phyloP scores from a whole-genome alignment of 2,797 vertebrate species.

The Enteromius radiatus region DNA sequence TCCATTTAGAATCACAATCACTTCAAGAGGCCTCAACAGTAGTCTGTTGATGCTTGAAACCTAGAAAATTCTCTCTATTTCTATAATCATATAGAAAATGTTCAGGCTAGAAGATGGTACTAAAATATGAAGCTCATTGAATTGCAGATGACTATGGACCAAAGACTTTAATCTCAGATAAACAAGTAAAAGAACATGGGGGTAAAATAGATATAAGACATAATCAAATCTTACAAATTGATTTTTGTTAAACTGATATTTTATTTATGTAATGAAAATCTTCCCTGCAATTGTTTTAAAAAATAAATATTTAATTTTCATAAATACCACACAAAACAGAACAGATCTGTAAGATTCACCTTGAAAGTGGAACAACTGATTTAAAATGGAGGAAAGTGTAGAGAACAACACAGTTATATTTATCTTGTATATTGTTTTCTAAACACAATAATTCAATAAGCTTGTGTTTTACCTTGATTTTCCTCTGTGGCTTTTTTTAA shows the following conservation, averaged over 20 bases:
- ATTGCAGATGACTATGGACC: neutral
- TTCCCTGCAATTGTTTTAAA: neutral
- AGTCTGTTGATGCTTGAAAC: neutral
- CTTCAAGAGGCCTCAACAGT: neutral
- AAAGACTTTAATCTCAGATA: neutral
- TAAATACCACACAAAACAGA: neutral
- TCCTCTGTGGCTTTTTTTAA: neutral
- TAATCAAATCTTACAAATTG: neutral
- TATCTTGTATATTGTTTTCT: neutral
- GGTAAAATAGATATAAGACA: neutral
- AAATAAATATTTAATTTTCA: neutral
- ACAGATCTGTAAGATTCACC: neutral
- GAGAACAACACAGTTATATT: neutral
- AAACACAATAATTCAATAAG: neutral
- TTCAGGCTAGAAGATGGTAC: neutral
- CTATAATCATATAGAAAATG: neutral
- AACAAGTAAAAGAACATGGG: neutral
- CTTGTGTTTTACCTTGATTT: slow-evolving; percentile 14
- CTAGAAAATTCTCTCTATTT: neutral
- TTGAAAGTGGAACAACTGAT: neutral
- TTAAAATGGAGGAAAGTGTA: slow-evolving; percentile 22
- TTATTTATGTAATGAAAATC: neutral
- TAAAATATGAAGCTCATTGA: neutral
- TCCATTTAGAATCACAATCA: slow-evolving; percentile 8
- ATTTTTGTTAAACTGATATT: neutral